phyloP scores from a whole-genome alignment of 2,797 vertebrate species.

The Anguilla marmorata region DNA sequence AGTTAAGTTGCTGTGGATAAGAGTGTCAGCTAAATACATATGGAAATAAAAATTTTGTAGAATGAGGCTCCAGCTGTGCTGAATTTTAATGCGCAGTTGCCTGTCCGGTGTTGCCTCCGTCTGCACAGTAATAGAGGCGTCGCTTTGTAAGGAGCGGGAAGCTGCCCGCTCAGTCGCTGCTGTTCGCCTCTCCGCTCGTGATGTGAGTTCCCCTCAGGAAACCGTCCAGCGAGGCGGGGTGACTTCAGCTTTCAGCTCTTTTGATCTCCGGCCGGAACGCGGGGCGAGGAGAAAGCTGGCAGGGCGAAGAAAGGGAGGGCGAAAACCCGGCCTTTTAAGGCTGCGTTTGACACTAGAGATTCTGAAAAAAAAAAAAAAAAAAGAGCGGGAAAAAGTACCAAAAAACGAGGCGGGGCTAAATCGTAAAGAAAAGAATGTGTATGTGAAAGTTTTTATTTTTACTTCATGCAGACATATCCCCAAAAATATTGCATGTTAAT shows the following conservation, averaged over 20 bases:
- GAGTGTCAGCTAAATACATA: background rate
- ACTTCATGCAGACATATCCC: background rate
- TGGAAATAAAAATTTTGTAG: background rate
- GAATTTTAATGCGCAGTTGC: background rate
- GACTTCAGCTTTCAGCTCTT: slow-evolving; percentile 12
- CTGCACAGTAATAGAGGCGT: slow-evolving; percentile 4
- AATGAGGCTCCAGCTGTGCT: background rate
- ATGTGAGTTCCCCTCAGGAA: slow-evolving; percentile 5
- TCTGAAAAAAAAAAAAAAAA: background rate
- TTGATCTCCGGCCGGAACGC: slow-evolving; percentile 21
- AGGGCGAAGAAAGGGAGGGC: background rate
- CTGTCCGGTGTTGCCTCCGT: background rate
- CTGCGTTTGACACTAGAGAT: background rate
- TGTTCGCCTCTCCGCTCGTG: background rate
- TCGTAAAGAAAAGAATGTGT: background rate
- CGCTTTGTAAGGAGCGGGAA: slow-evolving; percentile 58
- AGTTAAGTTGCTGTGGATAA: background rate
- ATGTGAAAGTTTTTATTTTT: background rate
- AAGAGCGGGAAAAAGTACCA: background rate
- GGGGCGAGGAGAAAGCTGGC: background rate
- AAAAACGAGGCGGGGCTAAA: background rate
- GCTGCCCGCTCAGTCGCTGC: background rate
- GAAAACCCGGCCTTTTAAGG: slow-evolving; percentile 19
- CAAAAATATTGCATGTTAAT: background rate
- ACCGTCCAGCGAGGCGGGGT: background rate